phyloP scores from a whole-genome alignment of 2,888 invertebrate species.

The Scaptomyza reducta region DNA sequence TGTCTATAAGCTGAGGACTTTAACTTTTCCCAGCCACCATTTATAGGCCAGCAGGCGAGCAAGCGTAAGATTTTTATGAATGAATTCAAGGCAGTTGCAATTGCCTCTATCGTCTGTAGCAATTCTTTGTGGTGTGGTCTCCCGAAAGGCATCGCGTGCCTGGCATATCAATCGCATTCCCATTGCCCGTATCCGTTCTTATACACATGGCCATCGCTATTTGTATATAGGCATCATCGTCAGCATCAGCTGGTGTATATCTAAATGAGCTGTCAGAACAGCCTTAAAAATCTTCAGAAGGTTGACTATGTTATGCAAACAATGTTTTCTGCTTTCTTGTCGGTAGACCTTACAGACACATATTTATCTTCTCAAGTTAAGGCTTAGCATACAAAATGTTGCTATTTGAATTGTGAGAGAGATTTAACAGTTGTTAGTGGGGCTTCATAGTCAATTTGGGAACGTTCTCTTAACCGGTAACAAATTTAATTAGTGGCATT shows the following conservation, averaged over 20 bases:
- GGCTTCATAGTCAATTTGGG: neutral
- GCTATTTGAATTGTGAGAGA: neutral
- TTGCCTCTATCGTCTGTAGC: slow-evolving; percentile 18
- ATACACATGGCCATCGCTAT: slow-evolving; percentile 7
- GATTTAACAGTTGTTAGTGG: neutral
- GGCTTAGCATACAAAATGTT: slow-evolving; percentile 6
- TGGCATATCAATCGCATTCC: slow-evolving; percentile 59
- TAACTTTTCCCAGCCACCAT: slow-evolving; percentile 31
- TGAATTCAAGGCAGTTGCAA: slow-evolving; percentile 49
- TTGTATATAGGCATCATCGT: neutral
- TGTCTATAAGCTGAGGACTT: slow-evolving; percentile 51
- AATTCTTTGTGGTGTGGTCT: slow-evolving; percentile 36
- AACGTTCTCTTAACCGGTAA: neutral
- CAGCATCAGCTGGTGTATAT: slow-evolving; percentile 48
- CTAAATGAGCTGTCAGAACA: slow-evolving; percentile 47
- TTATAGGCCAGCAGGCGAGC: slow-evolving; percentile 29
- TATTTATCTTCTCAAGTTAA: slow-evolving; percentile 1
- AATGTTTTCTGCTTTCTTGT: slow-evolving; percentile 21
- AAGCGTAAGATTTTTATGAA: slow-evolving; percentile 69
- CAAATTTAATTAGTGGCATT: neutral
- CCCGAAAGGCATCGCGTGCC: slow-evolving; percentile 49
- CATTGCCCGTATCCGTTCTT: slow-evolving; percentile 14
- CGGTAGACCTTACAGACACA: neutral
- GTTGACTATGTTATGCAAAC: slow-evolving; percentile 37
- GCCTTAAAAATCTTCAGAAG: slow-evolving; percentile 25